phyloP scores from a whole-genome alignment of 2,888 invertebrate genomes.

The Philopedon plagiatum region DNA sequence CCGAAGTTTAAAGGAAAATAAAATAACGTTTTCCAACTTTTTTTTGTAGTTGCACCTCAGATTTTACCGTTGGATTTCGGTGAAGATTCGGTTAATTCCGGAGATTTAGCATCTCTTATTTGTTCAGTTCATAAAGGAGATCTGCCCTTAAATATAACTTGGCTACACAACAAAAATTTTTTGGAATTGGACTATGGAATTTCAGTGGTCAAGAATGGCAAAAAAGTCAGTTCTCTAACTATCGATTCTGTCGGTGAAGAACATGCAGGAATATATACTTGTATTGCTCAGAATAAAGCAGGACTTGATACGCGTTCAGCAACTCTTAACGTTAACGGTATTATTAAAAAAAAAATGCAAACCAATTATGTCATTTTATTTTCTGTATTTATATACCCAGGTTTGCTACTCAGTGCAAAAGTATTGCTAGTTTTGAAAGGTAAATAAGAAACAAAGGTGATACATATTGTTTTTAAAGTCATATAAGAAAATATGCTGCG shows the following conservation, averaged over 20 bases:
- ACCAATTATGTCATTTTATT: too few species aligned
- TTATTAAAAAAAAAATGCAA: too few species aligned
- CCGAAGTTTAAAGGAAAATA: too few species aligned
- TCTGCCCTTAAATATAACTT: conserved; percentile 80
- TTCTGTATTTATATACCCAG: too few species aligned
- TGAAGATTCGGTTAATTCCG: conserved; percentile 73
- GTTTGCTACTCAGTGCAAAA: too few species aligned
- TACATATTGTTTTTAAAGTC: too few species aligned
- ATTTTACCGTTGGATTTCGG: conserved; percentile 84
- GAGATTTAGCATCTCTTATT: conserved; percentile 60
- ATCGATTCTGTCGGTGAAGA: conserved; percentile 75
- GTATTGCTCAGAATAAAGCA: conserved; percentile 73
- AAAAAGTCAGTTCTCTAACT: conserved; percentile 74
- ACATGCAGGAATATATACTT: conserved; percentile 83
- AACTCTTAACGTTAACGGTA: conserved; percentile 81
- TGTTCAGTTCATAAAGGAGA: conserved; percentile 85
- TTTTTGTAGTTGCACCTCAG: conserved; percentile 82
- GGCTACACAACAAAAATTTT: conserved; percentile 74
- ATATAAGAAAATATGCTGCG: too few species aligned
- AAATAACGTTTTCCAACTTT: too few species aligned
- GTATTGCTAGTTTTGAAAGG: too few species aligned
- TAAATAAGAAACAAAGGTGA: too few species aligned
- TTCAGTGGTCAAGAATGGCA: conserved; percentile 68
- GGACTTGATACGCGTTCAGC: conserved; percentile 60
- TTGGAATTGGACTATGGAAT: conserved; percentile 60